Conservation (phyloP, 1,140 invertebrate species). For the Linepithema humile region DNA sequence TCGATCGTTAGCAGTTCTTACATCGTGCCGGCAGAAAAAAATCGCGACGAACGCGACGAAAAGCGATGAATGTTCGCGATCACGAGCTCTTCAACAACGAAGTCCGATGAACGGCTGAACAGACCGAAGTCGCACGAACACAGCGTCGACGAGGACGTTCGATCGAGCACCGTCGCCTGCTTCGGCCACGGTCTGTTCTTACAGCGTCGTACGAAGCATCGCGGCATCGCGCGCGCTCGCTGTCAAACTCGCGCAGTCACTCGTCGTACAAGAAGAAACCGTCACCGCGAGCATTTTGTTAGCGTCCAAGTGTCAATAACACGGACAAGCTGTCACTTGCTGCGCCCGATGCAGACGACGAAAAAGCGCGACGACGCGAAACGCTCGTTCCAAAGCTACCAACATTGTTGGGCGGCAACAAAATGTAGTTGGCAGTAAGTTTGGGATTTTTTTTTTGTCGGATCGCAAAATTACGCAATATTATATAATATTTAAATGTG, state of each 20-base stretch:
- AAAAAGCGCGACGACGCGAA: slow-evolving; percentile 62
- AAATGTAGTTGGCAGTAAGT: neutral
- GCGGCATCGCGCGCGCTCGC: slow-evolving; percentile 10
- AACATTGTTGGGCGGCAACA: neutral
- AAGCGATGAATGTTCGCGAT: too few relatives aligned
- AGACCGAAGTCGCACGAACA: neutral
- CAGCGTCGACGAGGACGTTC: slow-evolving; percentile 23
- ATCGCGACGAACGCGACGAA: neutral
- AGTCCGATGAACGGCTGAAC: neutral
- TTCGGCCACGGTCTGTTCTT: neutral
- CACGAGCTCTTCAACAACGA: neutral
- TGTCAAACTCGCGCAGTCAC: neutral
- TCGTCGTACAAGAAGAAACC: neutral
- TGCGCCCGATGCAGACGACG: slow-evolving; percentile 74
- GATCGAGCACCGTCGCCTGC: neutral
- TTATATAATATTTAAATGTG: too few relatives aligned
- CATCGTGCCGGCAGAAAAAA: neutral
- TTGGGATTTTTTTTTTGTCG: too few relatives aligned
- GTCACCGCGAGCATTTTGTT: neutral
- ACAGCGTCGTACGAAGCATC: neutral
- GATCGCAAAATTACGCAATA: too few relatives aligned
- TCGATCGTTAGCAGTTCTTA: neutral
- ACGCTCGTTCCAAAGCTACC: slow-evolving; percentile 48
- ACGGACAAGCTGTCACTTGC: slow-evolving; percentile 75
- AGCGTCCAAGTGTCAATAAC: neutral